A percentile compares a stretch with the other conserved stretches of the same genome.
phyloP scores from a whole-genome alignment of 2,797 vertebrate species.

The Catostomus latipinnis region DNA sequence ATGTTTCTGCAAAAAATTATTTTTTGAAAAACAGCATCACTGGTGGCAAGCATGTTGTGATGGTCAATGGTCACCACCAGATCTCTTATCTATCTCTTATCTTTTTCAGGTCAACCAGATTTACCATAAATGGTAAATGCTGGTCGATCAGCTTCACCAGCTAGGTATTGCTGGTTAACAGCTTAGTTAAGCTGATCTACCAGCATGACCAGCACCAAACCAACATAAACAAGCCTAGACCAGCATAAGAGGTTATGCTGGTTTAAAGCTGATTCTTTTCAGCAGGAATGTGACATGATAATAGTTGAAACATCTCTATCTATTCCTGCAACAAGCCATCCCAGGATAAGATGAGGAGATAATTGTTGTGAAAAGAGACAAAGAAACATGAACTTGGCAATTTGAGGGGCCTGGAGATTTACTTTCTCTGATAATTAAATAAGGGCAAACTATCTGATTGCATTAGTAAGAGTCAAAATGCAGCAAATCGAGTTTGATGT shows the following conservation, averaged over 20 bases:
- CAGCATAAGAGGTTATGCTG: not conserved
- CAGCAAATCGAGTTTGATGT: constrained; percentile 62
- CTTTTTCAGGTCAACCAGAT: too few relatives aligned
- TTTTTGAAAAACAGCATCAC: too few relatives aligned
- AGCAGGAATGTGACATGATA: constrained; percentile 11
- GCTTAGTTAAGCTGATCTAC: not conserved
- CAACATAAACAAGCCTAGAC: not conserved
- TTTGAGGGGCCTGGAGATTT: constrained; percentile 61
- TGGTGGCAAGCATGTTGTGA: too few relatives aligned
- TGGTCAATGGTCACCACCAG: too few relatives aligned
- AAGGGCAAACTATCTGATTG: constrained; percentile 62
- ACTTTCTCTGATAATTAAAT: constrained; percentile 61
- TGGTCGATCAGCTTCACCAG: too few relatives aligned
- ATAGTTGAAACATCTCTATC: constrained; percentile 39
- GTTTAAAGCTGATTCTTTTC: not conserved
- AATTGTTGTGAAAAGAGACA: constrained; percentile 61
- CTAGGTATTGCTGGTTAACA: too few relatives aligned
- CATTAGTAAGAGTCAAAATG: constrained; percentile 63
- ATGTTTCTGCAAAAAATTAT: too few relatives aligned
- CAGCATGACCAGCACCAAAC: not conserved
- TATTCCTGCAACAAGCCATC: constrained; percentile 11
- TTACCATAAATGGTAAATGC: too few relatives aligned
- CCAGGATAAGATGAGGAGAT: constrained; percentile 47
- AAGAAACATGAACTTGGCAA: constrained; percentile 62
- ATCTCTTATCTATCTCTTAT: too few relatives aligned